Percentiles rank a stretch among this genome's conserved stretches.
Conservation (phyloP, 2,888 invertebrate genomes). For the Brachylomia viminalis region DNA sequence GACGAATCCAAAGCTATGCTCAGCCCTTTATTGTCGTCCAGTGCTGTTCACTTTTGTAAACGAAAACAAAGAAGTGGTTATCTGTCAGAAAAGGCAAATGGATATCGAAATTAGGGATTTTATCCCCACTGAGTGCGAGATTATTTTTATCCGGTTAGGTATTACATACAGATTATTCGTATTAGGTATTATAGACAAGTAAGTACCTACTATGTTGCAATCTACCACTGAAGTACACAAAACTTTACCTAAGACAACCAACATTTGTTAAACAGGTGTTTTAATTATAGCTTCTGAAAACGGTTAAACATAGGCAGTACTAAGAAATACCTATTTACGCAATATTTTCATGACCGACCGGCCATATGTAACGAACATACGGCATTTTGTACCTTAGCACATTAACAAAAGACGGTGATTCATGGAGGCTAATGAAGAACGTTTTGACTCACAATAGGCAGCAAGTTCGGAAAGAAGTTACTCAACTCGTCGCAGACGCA, state of each 20-base stretch:
- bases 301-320: slow-evolving; percentile 14
- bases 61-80: too few species aligned
- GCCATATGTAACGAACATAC: slow-evolving; percentile 25
- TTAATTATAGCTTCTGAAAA: not conserved
- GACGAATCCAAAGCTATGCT: too few species aligned
- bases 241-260: not conserved
- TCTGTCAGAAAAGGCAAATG: too few species aligned
- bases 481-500: slow-evolving; percentile 49
- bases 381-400: slow-evolving; percentile 10
- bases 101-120: too few species aligned
- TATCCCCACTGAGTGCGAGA: too few species aligned
- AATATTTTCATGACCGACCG: slow-evolving; percentile 12
- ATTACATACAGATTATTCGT: too few species aligned
- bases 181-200: not conserved
- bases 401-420: slow-evolving; percentile 50
- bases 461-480: slow-evolving; percentile 46
- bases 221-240: not conserved
- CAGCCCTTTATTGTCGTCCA: too few species aligned
- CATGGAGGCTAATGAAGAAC: slow-evolving; percentile 41
- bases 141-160: too few species aligned
- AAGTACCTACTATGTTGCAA: not conserved
- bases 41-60: too few species aligned
- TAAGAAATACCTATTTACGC: slow-evolving; percentile 17
- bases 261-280: slow-evolving; percentile 29
- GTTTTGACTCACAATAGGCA: slow-evolving; percentile 66